A percentile compares a stretch with the other conserved stretches of the same genome.
These are phyloP conservation scores for Eriosoma lanigerum DNA, from an alignment of 1,140 invertebrate species.

Conservation along the genomic window DNA sequence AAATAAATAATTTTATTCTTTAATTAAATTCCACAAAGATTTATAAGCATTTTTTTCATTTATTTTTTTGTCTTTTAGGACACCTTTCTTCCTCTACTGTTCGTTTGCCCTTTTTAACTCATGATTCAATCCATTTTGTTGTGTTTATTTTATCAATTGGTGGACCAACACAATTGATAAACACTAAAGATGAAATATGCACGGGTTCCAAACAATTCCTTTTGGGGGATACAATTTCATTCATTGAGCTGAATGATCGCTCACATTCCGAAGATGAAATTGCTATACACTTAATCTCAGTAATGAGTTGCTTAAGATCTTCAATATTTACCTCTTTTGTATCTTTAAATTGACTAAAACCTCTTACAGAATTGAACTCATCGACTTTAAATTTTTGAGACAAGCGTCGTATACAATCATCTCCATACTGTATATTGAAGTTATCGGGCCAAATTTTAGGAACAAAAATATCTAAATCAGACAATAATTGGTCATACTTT, in stretches of 20 bases:
- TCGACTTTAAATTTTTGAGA: constrained; percentile 3
- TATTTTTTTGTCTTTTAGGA: not conserved
- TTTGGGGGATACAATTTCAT: not conserved
- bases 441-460: not conserved
- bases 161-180: not conserved
- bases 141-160: not conserved
- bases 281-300: not conserved
- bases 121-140: constrained; percentile 1
- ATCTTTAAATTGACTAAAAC: not conserved
- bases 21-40: not conserved
- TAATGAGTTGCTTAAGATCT: not conserved
- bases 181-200: not conserved
- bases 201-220: not conserved
- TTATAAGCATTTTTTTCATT: not conserved
- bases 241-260: too few species aligned
- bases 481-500: not conserved
- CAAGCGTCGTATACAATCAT: not conserved
- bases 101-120: too few species aligned
- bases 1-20: too few species aligned
- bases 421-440: not conserved
- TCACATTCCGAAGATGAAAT: not conserved
- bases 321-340: not conserved
- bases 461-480: not conserved
- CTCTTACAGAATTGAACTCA: not conserved
- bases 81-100: not conserved